These are phyloP conservation scores for Cyclopterus lumpus DNA, from an alignment of 2,797 vertebrate genomes.

Conservation along the genomic window DNA sequence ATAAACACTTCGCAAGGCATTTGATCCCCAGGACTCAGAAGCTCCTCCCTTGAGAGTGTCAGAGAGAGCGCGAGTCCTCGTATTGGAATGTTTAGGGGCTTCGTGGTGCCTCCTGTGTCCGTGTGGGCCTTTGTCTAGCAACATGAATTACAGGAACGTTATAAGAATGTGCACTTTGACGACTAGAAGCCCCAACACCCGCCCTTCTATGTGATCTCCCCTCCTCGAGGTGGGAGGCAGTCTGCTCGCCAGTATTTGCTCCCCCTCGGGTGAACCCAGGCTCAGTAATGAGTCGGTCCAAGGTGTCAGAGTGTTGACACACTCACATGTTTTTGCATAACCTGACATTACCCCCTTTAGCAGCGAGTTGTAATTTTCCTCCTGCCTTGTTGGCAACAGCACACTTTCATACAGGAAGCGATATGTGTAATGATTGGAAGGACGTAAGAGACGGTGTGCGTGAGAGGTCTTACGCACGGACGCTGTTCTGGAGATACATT, in stretches of 20 bases:
- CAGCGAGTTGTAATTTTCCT: conserved; percentile 27
- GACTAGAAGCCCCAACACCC: conserved; percentile 30
- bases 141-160: neutral
- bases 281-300: conserved; percentile 52
- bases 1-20: conserved; percentile 48
- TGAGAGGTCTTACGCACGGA: neutral
- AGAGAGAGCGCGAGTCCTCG: conserved; percentile 24
- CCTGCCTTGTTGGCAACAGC: conserved; percentile 14
- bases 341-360: conserved; percentile 50
- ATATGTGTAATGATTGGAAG: conserved; percentile 30
- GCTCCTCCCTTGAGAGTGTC: conserved; percentile 32
- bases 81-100: conserved; percentile 8
- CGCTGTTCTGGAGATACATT: neutral
- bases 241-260: conserved; percentile 26
- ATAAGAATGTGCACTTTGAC: conserved; percentile 11
- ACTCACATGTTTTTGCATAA: conserved; percentile 50
- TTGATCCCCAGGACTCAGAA: conserved; percentile 50
- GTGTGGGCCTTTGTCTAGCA: conserved; percentile 15
- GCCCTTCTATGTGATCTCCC: conserved; percentile 44
- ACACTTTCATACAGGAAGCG: conserved; percentile 12
- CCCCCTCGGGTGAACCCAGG: conserved; percentile 14
- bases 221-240: conserved; percentile 44
- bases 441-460: neutral
- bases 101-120: neutral
- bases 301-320: conserved; percentile 57